phyloP scores from a whole-genome alignment of 2,113 vertebrate species.

The Dipodomys spectabilis region DNA sequence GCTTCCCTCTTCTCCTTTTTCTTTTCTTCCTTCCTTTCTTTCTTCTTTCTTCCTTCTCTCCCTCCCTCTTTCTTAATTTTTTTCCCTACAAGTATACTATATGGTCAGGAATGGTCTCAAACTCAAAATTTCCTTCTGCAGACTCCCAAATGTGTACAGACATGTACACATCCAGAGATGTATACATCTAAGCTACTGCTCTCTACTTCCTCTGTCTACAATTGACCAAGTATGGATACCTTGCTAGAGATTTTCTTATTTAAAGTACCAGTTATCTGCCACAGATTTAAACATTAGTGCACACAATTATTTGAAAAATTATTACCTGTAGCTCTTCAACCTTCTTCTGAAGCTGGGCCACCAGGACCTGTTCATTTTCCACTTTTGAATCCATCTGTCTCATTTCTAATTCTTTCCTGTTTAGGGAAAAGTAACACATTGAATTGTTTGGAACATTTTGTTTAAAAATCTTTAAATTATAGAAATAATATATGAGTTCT shows the following conservation, averaged over 20 bases:
- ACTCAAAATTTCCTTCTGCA: too few relatives aligned
- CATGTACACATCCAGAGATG: too few relatives aligned
- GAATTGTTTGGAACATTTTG: not conserved
- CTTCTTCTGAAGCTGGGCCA: slow-evolving; percentile 35
- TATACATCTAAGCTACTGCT: not conserved
- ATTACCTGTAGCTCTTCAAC: slow-evolving; percentile 56
- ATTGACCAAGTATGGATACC: not conserved
- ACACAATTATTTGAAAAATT: not conserved
- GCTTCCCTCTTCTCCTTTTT: too few relatives aligned
- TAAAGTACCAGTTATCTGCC: not conserved
- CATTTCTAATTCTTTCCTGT: slow-evolving; percentile 69
- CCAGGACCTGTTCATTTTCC: slow-evolving; percentile 49
- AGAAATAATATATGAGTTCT: not conserved
- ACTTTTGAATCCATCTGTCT: slow-evolving; percentile 55
- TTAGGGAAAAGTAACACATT: not conserved
- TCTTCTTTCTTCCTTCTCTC: too few relatives aligned
- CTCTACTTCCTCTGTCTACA: not conserved
- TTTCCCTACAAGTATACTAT: too few relatives aligned
- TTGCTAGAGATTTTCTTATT: not conserved
- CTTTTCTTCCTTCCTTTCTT: too few relatives aligned
- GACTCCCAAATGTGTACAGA: too few relatives aligned
- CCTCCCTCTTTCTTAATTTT: too few relatives aligned
- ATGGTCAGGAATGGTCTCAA: too few relatives aligned
- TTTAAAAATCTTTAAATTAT: slow-evolving; percentile 43
- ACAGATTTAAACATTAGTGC: not conserved